Base-by-base conservation (phyloP, 2,113 vertebrate species). In the Bombycilla garrulus region DNA sequence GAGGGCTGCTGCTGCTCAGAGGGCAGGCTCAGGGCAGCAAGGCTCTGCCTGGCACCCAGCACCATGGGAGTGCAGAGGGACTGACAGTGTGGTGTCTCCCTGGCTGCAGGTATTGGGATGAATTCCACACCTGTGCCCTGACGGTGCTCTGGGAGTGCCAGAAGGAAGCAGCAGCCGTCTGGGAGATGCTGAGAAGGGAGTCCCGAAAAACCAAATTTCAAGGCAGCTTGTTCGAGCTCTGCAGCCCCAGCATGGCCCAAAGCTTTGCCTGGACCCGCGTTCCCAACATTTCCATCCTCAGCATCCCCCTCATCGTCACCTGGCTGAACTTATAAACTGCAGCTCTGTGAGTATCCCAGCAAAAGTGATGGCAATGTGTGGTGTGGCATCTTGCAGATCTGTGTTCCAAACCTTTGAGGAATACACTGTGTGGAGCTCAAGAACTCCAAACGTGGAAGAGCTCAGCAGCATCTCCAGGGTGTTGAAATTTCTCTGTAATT, bases 151-250 rank as follows among this genome's bases (percentile, higher is more conserved):
- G 98, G 76, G 95, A 98, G 83, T 98, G 98, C 94, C 96, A 97
- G 92, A 93, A 98, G 87, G 98, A 98, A 95, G 98, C 98, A 70
- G 97, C 95, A 15, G 97, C 97, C 9, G 58, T 98, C 97, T 98
- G 98, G 98, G 98, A 98, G 96, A 97, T 88, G 53, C 96, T 98
- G 90, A 97, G 97, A 94, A 98, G 96, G 67, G 97, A 98, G 95
- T 98, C 97, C 82, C 97, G 15, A 90, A 98, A 98, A 97, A 97
- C 97, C 84, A 96, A 96, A 66, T 98, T 98, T 94, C 98, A 97
- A 95, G 98, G 98, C 67, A 98, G 97, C 90, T 95, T 98, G 92
- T 98, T 98, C 1, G 97, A 98, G 84, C 97, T 98, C 92, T 98
- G 98, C 93, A 97, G 97, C 93, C 91, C 97, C 77, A 96, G 95